Evolutionary conservation across 2,888 invertebrate genomes (phyloP).

Genomic region (Clostera curtula): DNA sequence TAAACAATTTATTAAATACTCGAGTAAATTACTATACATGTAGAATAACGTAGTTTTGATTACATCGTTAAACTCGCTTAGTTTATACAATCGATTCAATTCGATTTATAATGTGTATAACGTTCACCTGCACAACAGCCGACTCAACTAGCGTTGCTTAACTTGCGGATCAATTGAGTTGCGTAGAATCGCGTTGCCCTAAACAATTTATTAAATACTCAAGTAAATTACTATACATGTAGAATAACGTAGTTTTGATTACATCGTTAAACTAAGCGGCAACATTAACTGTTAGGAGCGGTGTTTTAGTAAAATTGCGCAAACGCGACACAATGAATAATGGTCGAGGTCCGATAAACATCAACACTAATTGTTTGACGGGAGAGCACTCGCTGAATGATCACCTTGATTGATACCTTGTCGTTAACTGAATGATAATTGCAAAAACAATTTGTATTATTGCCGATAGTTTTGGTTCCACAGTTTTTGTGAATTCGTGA

Average conservation of each 20-base stretch:
- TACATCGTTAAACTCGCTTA: slow-evolving; percentile 9
- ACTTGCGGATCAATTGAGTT: too few species aligned
- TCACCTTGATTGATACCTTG: slow-evolving; percentile 5
- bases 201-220: slow-evolving; percentile 8
- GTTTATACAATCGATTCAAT: too few species aligned
- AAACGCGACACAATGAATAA: slow-evolving; percentile 40
- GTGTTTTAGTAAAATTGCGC: slow-evolving; percentile 25
- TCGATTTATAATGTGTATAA: too few species aligned
- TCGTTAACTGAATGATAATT: slow-evolving; percentile 22
- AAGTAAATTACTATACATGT: too few species aligned
- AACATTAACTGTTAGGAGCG: slow-evolving; percentile 19
- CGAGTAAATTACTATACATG: too few species aligned
- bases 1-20: slow-evolving; percentile 7
- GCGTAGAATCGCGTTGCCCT: slow-evolving; percentile 5
- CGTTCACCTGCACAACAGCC: too few species aligned
- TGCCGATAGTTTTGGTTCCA: too few species aligned
- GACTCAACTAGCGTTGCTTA: too few species aligned
- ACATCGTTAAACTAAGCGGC: slow-evolving; percentile 9
- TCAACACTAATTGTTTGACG: slow-evolving; percentile 31
- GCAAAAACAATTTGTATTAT: slow-evolving; percentile 9
- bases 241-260: slow-evolving; percentile 10
- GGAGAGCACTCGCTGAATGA: slow-evolving; percentile 18
- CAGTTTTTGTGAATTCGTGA: too few species aligned
- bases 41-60: slow-evolving; percentile 9
- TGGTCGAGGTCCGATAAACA: slow-evolving; percentile 34